These are phyloP conservation scores for Alosa sapidissima DNA, from an alignment of 2,797 vertebrate species.

Conservation along the genomic window DNA sequence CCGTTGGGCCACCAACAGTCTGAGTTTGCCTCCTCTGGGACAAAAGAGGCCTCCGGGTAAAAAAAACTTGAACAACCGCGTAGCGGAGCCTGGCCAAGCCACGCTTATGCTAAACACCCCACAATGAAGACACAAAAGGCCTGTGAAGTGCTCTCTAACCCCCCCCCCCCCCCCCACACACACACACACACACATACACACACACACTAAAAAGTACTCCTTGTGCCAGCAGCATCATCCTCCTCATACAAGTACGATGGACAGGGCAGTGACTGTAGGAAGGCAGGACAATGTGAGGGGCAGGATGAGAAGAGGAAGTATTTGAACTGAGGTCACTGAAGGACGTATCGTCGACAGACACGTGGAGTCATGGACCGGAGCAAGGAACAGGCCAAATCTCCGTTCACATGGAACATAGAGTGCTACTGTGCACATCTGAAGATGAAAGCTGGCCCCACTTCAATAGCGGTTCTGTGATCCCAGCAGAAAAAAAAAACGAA, in stretches of 20 bases:
- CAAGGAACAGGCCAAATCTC: neutral
- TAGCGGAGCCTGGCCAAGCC: slow-evolving; percentile 36
- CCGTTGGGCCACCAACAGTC: slow-evolving; percentile 40
- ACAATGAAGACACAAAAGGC: slow-evolving; percentile 40
- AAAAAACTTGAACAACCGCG: slow-evolving; percentile 1
- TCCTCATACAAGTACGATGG: neutral
- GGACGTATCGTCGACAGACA: neutral
- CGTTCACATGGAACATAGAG: neutral
- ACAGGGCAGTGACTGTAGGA: neutral
- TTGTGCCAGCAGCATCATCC: neutral
- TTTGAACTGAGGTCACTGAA: neutral
- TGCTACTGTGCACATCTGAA: neutral
- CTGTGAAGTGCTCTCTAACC: neutral
- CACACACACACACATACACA: neutral
- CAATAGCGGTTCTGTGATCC: neutral
- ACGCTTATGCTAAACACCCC: slow-evolving; percentile 36
- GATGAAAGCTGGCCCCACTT: slow-evolving; percentile 14
- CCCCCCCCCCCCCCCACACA: neutral
- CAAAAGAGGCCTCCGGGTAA: slow-evolving; percentile 34
- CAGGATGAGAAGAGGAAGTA: neutral
- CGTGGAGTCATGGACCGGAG: neutral
- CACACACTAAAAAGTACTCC: no score
- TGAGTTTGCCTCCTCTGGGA: slow-evolving; percentile 29
- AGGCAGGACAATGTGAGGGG: neutral
- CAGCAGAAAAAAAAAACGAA: neutral